Evolutionary conservation across 2,888 invertebrate species (phyloP), one percentile per base, ranked within the genome.

Genomic region (Dromius quadrimaculatus): DNA sequence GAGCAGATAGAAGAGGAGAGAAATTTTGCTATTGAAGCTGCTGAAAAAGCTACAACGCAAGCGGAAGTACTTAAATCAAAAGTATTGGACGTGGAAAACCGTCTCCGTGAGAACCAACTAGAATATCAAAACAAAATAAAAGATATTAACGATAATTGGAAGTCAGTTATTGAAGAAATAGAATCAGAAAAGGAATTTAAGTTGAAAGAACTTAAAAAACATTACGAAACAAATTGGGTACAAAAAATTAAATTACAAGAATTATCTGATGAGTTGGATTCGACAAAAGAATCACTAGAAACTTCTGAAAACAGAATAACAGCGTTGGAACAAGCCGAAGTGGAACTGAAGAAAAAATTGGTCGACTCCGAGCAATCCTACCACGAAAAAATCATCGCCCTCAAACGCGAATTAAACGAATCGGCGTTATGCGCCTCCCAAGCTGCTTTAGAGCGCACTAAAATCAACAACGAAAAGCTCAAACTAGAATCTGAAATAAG

Each of bases 361-460:
- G 78, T 80, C 41, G 75, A 78, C 59, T 78, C 81, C 28, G 81
- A 81, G 63, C 78, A 78, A 66, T 74, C 71, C 73, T 80, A 81
- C 57, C 79, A 86, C 73, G 79, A 88, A 69, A 86, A 84, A 11
- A 85, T 89, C 68, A 85, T 88, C 13, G 81, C 84, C 0, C 79
- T 92, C n/a, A 74, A 76, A n/a, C 87, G 88, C 71, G 89, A 90
- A 64, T 84, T 92, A 9, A 92, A 93, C 77, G 88, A 89, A 73
- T 87, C 90, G 0, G 89, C 89, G 0, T 83, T 92, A n/a, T 87
- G 90, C 73, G 90, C 90, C 15, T 92, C 93, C 0, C 90, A 91
- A 78, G 88, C 89, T 0, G 87, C 91, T 0, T 83, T 92, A 34
- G 92, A 93, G 76, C 87, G 92, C 76, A 90, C 91, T 0, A 89